Evolutionary conservation across 2,888 invertebrate genomes (phyloP), one percentile per base, ranked within the genome.

Genomic region (Volucella inanis): DNA sequence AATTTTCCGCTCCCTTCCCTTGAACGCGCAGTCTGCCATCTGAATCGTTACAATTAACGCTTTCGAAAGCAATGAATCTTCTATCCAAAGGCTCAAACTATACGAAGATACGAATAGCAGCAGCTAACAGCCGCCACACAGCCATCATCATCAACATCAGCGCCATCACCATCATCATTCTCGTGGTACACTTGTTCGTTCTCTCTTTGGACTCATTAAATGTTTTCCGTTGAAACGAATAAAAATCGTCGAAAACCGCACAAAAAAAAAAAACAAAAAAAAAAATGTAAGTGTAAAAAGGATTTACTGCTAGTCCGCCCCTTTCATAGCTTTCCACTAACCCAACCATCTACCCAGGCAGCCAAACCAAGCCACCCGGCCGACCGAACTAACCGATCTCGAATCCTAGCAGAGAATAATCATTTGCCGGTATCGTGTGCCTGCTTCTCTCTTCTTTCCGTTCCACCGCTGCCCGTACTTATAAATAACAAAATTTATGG

Each of bases 11-110:
- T 67, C 64, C 54, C 55, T 50, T 61, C 50, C 45, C 62, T 47
- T 57, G 70, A 74, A 74, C 68, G 54, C 65, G 83, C 55, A 31
- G 1, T 6, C 6, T 31, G 57, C 50, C 68, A 75, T 80, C 50
- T 62, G 81, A 77, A 85, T 85, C 85, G 84, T 80, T 84, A 85
- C 85, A 81, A 85, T 85, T 81, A 85, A 80, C 85, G 85, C 81
- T 72, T 80, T 77, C 68, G 62, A 77, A 76, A 68, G 85, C 81
- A 76, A 85, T 85, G 85, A 85, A 85, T 85, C 85, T 80, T 52
- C 55, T 12, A 77, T 83, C 62, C 78, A 67, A 22, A 77, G 67
- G 67, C 47, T 31, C 22, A 55, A 49, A n/a, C 47, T 8, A n/a
- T n/a, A n/a, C 49, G 41, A 54, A 70, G 50, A 72, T 67, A 52